phyloP scores from a whole-genome alignment of 2,888 invertebrate species.

The Lithophane ornitopus region DNA sequence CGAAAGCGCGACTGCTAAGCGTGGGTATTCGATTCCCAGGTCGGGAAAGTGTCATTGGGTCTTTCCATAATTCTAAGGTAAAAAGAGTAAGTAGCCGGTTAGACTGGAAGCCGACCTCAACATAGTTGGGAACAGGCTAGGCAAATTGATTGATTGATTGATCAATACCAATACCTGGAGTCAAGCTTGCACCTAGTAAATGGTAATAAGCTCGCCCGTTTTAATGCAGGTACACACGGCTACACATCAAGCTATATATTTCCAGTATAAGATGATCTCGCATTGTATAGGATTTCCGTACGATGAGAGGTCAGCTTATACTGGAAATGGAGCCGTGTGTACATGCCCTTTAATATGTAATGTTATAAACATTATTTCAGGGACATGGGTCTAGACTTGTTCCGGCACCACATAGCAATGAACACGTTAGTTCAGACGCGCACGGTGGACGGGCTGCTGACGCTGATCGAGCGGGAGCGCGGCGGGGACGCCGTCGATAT shows the following conservation, averaged over 20 bases:
- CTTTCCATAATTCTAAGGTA: not conserved
- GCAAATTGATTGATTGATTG: too few species aligned
- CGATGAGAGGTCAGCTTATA: too few species aligned
- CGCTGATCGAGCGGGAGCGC: slow-evolving; percentile 98
- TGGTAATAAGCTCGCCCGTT: not conserved
- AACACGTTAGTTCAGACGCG: slow-evolving; percentile 97
- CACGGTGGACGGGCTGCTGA: slow-evolving; percentile 97
- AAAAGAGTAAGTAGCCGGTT: too few species aligned
- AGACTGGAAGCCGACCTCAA: too few species aligned
- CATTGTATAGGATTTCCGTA: too few species aligned
- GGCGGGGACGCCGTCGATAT: slow-evolving; percentile 98
- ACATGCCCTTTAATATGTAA: too few species aligned
- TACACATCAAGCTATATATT: too few species aligned
- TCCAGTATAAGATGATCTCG: too few species aligned
- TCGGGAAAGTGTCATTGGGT: not conserved
- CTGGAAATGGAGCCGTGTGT: too few species aligned
- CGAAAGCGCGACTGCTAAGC: too few species aligned
- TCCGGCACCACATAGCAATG: slow-evolving; percentile 97
- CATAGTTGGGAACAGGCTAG: too few species aligned
- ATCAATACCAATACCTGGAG: too few species aligned
- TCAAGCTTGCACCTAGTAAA: not conserved
- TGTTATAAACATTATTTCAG: slow-evolving; percentile 84
- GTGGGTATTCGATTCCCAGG: not conserved
- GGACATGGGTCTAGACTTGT: slow-evolving; percentile 99
- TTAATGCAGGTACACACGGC: not conserved